Percentiles rank a stretch among this genome's conserved stretches.
These are phyloP conservation scores for Drosophila suboccidentalis DNA, from an alignment of 2,888 invertebrate genomes.

Conservation along the genomic window DNA sequence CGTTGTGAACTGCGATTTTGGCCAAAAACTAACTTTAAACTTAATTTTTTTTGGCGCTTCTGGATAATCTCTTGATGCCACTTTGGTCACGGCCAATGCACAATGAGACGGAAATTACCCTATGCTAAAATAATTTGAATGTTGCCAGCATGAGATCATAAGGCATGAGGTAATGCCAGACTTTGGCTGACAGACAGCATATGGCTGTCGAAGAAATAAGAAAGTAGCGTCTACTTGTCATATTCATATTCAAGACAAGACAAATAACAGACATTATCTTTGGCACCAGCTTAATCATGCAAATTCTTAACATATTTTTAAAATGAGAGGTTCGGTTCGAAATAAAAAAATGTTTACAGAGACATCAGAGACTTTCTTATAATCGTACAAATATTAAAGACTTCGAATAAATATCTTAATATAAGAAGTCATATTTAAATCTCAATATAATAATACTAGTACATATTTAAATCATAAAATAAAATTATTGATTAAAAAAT, in stretches of 20 bases:
- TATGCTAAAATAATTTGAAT: conserved; percentile 15
- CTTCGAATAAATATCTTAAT: no score
- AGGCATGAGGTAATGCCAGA: conserved; percentile 21
- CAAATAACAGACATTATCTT: conserved; percentile 9
- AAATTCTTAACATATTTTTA: conserved; percentile 2
- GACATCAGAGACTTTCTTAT: no score
- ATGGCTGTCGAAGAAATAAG: background rate
- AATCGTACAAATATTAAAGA: no score
- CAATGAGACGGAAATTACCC: conserved; percentile 46
- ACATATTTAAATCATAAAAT: no score
- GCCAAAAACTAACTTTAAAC: background rate
- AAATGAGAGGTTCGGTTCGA: no score
- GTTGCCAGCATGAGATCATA: conserved; percentile 63
- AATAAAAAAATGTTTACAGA: no score
- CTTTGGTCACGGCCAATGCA: conserved; percentile 53
- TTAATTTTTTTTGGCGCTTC: background rate
- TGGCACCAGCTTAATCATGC: conserved; percentile 7
- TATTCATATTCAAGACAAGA: conserved; percentile 2
- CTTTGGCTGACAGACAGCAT: background rate
- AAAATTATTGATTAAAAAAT: no score
- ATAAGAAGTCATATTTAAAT: no score
- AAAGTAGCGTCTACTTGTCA: conserved; percentile 12
- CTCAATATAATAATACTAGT: no score
- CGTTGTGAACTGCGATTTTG: conserved; percentile 4
- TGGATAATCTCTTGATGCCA: conserved; percentile 1